A percentile compares a stretch with the other conserved stretches of the same genome.
Evolutionary conservation across 2,113 vertebrate genomes (phyloP).

Genomic region (Solenodon paradoxus): DNA sequence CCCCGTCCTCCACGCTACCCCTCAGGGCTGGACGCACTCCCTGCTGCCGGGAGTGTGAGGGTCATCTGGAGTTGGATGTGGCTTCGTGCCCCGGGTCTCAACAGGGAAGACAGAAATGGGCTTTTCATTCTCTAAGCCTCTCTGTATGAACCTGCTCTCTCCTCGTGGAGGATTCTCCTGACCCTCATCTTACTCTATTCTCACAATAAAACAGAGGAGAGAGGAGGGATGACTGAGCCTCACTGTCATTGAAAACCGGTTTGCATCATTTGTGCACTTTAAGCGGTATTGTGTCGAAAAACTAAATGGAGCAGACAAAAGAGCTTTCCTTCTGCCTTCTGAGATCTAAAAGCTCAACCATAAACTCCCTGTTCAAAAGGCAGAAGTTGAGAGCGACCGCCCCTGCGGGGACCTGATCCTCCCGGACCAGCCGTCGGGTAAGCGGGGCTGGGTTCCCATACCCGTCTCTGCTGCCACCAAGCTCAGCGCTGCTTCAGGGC

Average conservation of each 20-base stretch:
- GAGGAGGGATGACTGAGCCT: not conserved
- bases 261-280: not conserved
- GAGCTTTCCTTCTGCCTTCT: constrained; percentile 30
- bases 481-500: not conserved
- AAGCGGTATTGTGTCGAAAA: constrained; percentile 43
- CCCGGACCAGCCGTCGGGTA: not conserved
- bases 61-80: not conserved
- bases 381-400: not conserved
- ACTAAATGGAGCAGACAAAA: constrained; percentile 64
- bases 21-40: no score
- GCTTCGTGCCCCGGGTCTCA: not conserved
- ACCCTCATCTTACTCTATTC: not conserved
- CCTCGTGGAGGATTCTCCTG: not conserved
- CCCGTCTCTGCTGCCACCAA: not conserved
- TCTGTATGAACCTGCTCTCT: not conserved
- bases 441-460: not conserved
- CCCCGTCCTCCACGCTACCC: not conserved
- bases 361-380: constrained; percentile 2
- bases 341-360: constrained; percentile 32
- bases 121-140: not conserved
- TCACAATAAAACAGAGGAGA: not conserved
- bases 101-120: not conserved
- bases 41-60: not conserved
- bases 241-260: not conserved
- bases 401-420: not conserved